Base-by-base conservation (phyloP, 2,888 invertebrate species). In the Cerastoderma edule region DNA sequence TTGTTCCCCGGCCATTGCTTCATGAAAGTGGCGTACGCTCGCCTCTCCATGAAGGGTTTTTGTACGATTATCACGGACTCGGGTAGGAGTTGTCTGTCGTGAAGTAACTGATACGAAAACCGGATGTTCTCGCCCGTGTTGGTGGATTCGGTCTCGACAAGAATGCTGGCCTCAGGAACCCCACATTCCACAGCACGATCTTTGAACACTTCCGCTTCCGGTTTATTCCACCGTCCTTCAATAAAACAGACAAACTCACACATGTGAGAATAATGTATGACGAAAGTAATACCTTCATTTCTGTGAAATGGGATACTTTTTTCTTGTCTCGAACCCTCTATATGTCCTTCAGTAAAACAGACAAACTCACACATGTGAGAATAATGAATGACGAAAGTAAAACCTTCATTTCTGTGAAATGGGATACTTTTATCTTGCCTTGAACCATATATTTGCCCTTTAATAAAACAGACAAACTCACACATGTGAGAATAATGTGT, bases 41-140 rank as follows among this genome's bases (percentile, higher is more conserved):
- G 75, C 27, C 89, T 80, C 50, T 90, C 90, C 90, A 90, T 90
- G 67, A 86, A 88, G 0, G 90, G 90, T 66, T 88, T 89, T 46
- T 90, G 90, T 28, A 90, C 89, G 30, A 91, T 63, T 24, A 91
- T 88, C 0, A 89, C 63, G 10, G 78, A 81, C 8, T 57, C 69
- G 3, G 86, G 69, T 0, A 73, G 35, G 6, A 81, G 71, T 0
- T 70, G 74, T 6, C 46, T 66, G 3, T 80, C 44, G 6, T 60
- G 27, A 0, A 90, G 75, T 10, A 87, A 56, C 2, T 80, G 57
- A 56, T 89, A 84, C 4, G 88, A 86, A 73, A 85, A 88, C 19
- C 73, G 72, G 6, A 91, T 82, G 69, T 89, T 90, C 82, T 90
- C 84, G 8, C 89, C 89, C 0, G 89, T 88, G 79, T 91, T 90